These are phyloP conservation scores for Caenorhabditis elegans DNA, from an alignment of 1,140 invertebrate species.

Conservation along the genomic window WBcel235 BX284602.5:11689001-11689500, in stretches of 20 bases:
- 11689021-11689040: not conserved
- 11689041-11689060: not conserved
- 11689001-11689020: not conserved
- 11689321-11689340: no score
- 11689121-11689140: no score
- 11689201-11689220: not conserved
- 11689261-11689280: not conserved
- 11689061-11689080: not conserved
- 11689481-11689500: no score
- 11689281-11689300: not conserved
- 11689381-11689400: no score
- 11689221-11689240: not conserved
- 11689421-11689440: no score
- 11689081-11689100: constrained; percentile 12
- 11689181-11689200: constrained; percentile 8
- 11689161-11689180: not conserved
- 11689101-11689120: constrained; percentile 7
- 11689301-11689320: not conserved
- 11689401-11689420: no score
- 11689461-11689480: no score
- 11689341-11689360: no score
- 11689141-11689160: not conserved
- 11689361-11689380: no score
- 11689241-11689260: not conserved
- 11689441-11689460: no score